A percentile compares a stretch with the other conserved stretches of the same genome.
These are phyloP conservation scores for Halcyon leucocephala DNA, from an alignment of 2,797 vertebrate species.

Conservation along the genomic window DNA sequence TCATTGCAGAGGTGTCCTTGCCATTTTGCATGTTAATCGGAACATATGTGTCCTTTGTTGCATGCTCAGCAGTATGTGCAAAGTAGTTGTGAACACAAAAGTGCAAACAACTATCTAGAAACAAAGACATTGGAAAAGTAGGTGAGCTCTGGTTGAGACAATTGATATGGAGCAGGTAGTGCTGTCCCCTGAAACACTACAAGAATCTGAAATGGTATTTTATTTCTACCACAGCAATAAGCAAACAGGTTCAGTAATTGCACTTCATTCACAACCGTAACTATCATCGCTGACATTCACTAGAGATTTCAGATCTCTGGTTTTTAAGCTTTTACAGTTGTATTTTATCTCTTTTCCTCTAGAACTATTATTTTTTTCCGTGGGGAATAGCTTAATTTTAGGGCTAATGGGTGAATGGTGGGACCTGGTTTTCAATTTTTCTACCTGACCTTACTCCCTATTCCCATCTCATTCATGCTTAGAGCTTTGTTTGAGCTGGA, in stretches of 20 bases:
- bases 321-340: neutral
- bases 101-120: neutral
- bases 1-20: neutral
- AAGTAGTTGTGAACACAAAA: neutral
- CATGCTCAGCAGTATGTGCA: neutral
- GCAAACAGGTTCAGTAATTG: slow-evolving; percentile 15
- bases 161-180: neutral
- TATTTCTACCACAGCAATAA: neutral
- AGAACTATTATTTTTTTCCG: neutral
- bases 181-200: neutral
- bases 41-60: neutral
- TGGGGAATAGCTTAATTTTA: slow-evolving; percentile 2
- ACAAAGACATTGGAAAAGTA: neutral
- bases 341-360: neutral
- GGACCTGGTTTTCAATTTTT: neutral
- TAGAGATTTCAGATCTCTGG: neutral
- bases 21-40: fast-evolving
- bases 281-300: neutral
- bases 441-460: neutral
- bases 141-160: neutral
- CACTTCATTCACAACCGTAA: slow-evolving; percentile 8
- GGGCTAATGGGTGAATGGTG: neutral
- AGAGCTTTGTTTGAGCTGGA: slow-evolving; percentile 28
- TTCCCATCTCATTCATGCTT: neutral
- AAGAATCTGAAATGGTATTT: neutral